phyloP scores from a whole-genome alignment of 2,797 vertebrate species.

The Sebastes wilsoni region DNA sequence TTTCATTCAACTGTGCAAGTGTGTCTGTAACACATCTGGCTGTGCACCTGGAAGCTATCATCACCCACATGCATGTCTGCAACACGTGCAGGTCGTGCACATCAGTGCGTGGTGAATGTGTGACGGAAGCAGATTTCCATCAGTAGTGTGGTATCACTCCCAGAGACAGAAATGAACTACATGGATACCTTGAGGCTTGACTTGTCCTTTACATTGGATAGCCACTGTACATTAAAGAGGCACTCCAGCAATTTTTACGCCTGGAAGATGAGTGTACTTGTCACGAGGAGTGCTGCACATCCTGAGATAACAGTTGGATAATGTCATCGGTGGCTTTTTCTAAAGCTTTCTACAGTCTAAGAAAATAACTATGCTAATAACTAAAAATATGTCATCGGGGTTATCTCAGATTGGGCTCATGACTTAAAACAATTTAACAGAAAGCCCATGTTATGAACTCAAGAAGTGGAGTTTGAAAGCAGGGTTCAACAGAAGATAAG shows the following conservation, averaged over 20 bases:
- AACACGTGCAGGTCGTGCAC: background rate
- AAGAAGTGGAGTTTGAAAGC: no score
- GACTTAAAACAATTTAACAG: background rate
- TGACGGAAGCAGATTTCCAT: background rate
- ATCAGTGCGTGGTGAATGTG: background rate
- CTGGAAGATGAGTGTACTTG: background rate
- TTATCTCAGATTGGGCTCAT: background rate
- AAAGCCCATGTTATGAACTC: background rate
- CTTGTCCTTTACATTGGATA: background rate
- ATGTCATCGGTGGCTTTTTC: background rate
- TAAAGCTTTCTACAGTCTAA: background rate
- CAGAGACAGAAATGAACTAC: background rate
- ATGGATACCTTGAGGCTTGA: background rate
- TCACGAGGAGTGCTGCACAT: background rate
- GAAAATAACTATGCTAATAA: background rate
- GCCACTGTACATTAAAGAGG: background rate
- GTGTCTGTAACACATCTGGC: no score
- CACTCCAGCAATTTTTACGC: background rate
- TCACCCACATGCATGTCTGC: background rate
- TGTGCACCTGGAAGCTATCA: background rate
- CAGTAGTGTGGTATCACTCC: background rate
- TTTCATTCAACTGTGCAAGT: background rate
- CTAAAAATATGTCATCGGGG: no score
- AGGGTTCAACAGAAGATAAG: no score
- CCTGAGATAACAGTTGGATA: background rate